phyloP scores from a whole-genome alignment of 2,113 vertebrate genomes.

The Catagonus wagneri region DNA sequence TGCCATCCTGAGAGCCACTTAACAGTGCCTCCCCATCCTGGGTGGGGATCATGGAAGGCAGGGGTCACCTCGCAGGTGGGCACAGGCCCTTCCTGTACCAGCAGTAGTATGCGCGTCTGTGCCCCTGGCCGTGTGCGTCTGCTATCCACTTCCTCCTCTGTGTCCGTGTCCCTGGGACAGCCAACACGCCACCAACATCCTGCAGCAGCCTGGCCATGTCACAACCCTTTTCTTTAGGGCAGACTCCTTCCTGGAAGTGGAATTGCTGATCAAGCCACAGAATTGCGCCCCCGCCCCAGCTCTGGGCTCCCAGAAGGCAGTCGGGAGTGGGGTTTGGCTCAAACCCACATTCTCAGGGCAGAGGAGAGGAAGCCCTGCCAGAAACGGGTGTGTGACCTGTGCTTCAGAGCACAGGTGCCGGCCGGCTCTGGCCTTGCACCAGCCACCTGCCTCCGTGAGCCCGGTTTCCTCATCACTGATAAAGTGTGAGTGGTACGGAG shows the following conservation, averaged over 20 bases:
- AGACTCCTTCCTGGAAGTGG: neutral
- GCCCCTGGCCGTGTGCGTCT: fast-evolving
- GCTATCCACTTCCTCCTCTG: fast-evolving
- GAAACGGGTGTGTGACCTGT: too few relatives aligned
- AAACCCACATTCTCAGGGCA: neutral
- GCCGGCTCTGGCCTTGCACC: neutral
- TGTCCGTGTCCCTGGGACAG: fast-evolving
- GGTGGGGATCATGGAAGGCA: neutral
- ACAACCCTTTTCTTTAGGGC: neutral
- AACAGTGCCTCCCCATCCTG: neutral
- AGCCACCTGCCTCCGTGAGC: neutral
- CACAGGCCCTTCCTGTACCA: neutral
- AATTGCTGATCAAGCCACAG: neutral
- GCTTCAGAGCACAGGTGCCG: neutral
- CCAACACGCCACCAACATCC: fast-evolving
- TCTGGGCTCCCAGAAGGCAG: neutral
- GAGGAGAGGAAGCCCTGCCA: neutral
- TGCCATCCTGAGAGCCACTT: neutral
- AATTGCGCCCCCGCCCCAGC: fast-evolving
- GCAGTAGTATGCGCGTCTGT: neutral
- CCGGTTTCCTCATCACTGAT: neutral
- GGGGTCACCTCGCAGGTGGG: neutral
- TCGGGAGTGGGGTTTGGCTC: neutral
- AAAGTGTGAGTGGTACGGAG: neutral
- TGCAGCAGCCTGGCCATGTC: too few relatives aligned